Percentiles rank a stretch among this genome's conserved stretches.
These are phyloP conservation scores for Trichonephila clavipes DNA, from an alignment of 1,140 invertebrate genomes.

Conservation along the genomic window DNA sequence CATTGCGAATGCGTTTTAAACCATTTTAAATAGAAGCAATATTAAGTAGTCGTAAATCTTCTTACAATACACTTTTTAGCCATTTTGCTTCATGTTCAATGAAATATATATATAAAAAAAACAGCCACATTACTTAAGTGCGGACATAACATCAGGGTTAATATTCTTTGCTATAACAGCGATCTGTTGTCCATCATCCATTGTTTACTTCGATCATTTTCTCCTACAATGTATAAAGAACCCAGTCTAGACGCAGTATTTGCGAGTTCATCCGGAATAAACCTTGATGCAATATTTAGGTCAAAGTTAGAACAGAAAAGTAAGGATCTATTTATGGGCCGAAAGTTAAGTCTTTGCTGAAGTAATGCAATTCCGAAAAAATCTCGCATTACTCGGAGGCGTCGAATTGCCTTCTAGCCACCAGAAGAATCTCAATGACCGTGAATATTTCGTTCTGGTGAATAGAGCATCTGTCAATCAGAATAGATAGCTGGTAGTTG, in stretches of 20 bases:
- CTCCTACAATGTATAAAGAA: background rate
- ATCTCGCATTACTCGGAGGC: background rate
- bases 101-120: too few species aligned
- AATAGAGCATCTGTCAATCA: constrained; percentile 49
- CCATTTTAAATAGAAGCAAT: too few species aligned
- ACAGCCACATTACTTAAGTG: too few species aligned
- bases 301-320: background rate
- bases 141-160: background rate
- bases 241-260: background rate
- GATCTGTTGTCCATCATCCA: constrained; percentile 9
- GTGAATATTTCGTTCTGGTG: constrained; percentile 26
- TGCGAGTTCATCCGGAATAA: background rate
- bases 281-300: background rate
- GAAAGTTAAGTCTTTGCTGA: constrained; percentile 7
- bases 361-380: background rate
- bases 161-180: background rate
- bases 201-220: background rate
- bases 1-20: too few species aligned
- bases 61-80: too few species aligned
- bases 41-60: too few species aligned
- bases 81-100: too few species aligned
- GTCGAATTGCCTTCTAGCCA: constrained; percentile 8
- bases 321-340: background rate
- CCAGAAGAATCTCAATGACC: constrained; percentile 17
- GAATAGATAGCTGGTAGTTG: constrained; percentile 31